Evolutionary conservation across 92 coral and sea anemone species (phyloP), one percentile per base, ranked within the genome.

Genomic region (Siderastrea radians): DNA sequence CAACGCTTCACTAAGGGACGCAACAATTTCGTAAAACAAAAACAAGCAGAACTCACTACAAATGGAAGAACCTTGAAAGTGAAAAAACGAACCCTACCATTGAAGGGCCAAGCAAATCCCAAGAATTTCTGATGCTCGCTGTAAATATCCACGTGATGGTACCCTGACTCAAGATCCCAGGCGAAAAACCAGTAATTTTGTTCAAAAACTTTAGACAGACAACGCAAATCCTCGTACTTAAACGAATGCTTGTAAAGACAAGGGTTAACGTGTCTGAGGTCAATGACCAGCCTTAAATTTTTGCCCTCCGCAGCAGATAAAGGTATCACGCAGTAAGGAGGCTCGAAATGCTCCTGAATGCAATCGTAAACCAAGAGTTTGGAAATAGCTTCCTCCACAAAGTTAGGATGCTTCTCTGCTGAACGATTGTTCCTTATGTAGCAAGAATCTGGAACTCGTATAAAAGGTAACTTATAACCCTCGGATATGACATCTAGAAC

Each of bases 231-330:
- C 38, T 70, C 80, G 54, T 80, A 81, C 63, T 68, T 80, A 4
- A 84, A 38, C 50, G 74, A 68, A 68, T 68, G 50, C 74, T 46
- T 72, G 15, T 6, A 86, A 63, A 90, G 16, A 68, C 55, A 68
- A 49, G 69, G 52, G 54, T 84, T 90, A 6, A 90, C 87, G 61
- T 79, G 82, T 5, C 90, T 54, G 9, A 84, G 86, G 68, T 90
- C 93, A 51, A 85, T 65, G 45, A 90, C 87, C 53, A 85, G 57
- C 11, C 83, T 14, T 15, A 88, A 45, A 55, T 82, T 82, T 13
- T 88, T 82, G 3, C 88, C 92, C 51, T 72, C 86, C 8, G 70
- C 84, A 2, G 73, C 87, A 14, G 83, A 60, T 68, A 89, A 53
- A 0, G 92, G 92, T 15, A 84, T 78, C 6, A 84, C 86, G 6